phyloP scores from a whole-genome alignment of 2,113 vertebrate species.

The Hippopotamus amphibius region DNA sequence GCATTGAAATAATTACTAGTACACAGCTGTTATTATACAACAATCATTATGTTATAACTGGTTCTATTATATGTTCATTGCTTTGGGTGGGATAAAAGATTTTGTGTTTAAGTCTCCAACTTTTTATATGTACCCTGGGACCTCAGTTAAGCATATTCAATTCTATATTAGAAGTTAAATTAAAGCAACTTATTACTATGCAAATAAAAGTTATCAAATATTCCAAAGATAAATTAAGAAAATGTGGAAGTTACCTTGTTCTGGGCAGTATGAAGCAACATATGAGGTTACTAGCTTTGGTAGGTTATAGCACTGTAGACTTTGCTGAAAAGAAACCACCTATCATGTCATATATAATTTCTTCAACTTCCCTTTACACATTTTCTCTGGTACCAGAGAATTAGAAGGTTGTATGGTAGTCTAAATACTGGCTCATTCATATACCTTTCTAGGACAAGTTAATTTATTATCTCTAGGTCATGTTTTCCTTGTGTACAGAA shows the following conservation, averaged over 20 bases:
- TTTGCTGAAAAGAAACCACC: neutral
- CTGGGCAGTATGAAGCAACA: neutral
- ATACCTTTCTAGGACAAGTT: neutral
- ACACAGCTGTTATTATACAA: conserved; percentile 40
- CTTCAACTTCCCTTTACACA: neutral
- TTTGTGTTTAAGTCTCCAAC: conserved; percentile 27
- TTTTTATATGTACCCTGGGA: neutral
- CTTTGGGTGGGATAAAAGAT: neutral
- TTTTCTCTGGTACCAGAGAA: neutral
- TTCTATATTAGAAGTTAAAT: conserved; percentile 51
- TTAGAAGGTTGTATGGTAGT: neutral
- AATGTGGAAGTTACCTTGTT: neutral
- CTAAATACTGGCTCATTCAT: neutral
- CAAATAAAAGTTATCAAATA: neutral
- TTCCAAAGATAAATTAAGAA: neutral
- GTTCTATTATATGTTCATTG: neutral
- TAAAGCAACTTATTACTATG: conserved; percentile 31
- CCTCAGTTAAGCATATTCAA: conserved; percentile 49
- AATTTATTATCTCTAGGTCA: neutral
- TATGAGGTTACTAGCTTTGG: neutral
- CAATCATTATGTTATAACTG: conserved; percentile 40
- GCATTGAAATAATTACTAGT: conserved; percentile 55
- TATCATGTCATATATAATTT: neutral
- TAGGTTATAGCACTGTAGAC: neutral
- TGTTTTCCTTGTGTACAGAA: neutral